These are phyloP conservation scores for Zaprionus lineosus DNA, from an alignment of 2,888 invertebrate genomes.

Conservation along the genomic window DNA sequence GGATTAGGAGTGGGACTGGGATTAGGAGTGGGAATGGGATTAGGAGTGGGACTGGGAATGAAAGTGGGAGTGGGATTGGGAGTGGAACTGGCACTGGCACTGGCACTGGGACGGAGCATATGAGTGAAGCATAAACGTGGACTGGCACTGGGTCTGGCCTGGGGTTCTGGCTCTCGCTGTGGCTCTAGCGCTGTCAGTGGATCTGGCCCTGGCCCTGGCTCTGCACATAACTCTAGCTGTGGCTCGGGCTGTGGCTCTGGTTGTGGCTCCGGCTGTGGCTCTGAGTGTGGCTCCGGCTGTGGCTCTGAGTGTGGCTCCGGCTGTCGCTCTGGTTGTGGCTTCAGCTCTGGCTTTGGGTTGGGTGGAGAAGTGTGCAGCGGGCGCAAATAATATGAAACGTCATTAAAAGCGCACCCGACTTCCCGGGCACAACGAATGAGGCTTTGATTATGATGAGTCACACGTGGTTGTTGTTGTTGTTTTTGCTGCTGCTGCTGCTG, in stretches of 20 bases:
- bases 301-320: neutral
- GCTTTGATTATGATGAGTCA: slow-evolving; percentile 76
- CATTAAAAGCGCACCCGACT: slow-evolving; percentile 70
- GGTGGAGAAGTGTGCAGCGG: slow-evolving; percentile 60
- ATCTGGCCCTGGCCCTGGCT: no score
- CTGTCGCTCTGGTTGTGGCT: slow-evolving; percentile 2
- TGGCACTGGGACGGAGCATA: neutral
- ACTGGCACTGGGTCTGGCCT: slow-evolving; percentile 6
- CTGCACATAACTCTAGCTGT: no score
- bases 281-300: no score
- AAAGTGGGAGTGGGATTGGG: neutral
- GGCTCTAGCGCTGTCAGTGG: no score
- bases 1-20: neutral
- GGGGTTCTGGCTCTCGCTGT: no score
- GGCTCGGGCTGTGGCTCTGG: no score
- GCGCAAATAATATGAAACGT: slow-evolving; percentile 69
- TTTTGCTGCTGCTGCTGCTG: slow-evolving; percentile 15
- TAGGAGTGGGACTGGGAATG: neutral
- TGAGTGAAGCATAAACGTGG: no score
- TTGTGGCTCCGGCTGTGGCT: no score
- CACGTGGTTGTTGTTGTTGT: slow-evolving; percentile 44
- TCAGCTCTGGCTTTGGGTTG: neutral
- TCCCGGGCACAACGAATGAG: slow-evolving; percentile 21
- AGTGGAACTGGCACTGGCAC: neutral
- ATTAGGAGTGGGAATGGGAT: neutral